Base-by-base conservation (phyloP, 2,797 vertebrate genomes). In the Sparidentex hasta region DNA sequence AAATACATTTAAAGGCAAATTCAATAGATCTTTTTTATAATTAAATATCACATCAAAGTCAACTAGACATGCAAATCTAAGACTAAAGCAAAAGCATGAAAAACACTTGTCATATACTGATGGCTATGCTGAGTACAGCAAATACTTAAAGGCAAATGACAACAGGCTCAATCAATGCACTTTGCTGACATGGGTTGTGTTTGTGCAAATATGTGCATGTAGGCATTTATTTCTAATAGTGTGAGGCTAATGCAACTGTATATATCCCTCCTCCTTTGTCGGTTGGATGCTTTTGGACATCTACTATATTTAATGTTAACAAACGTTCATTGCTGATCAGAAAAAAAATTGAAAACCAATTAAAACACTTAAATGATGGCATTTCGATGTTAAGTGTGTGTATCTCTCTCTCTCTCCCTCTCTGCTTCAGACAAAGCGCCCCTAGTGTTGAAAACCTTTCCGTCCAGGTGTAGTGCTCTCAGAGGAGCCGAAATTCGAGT, bases 401-500 rank as follows among this genome's bases (percentile, higher is more conserved):
- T 3, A 57, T 56, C n/a, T 43, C 18, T 16, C 33, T 33, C 33
- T 33, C 25, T 25, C 33, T 33, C 33, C 9, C 27, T 27, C 33
- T 25, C 20, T 52, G 71, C 55, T 46, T 20, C 20, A 43, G 47
- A 48, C 13, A 65, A 33, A 62, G 51, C 0, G 0, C 8, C 47
- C 23, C 33, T 16, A 21, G 43, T n/a, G 50, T 54, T 51, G 18
- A 56, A 56, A 9, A 65, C 6, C 21, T 20, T 69, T 67, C 23
- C 41, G 72, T 76, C 72, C 64, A 33, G 44, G 55, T 29, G 47
- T 51, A 11, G 33, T 29, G 18, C 47, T 70, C 77, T 74, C 62
- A 71, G 51, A 80, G 51, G 58, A 80, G 75, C 20, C 74, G 4
- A 74, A 74, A 75, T 50, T 65, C 65, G 69, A 62, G 17, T 20